Conservation (phyloP, 2,888 invertebrate genomes). For the Acleris literana region DNA sequence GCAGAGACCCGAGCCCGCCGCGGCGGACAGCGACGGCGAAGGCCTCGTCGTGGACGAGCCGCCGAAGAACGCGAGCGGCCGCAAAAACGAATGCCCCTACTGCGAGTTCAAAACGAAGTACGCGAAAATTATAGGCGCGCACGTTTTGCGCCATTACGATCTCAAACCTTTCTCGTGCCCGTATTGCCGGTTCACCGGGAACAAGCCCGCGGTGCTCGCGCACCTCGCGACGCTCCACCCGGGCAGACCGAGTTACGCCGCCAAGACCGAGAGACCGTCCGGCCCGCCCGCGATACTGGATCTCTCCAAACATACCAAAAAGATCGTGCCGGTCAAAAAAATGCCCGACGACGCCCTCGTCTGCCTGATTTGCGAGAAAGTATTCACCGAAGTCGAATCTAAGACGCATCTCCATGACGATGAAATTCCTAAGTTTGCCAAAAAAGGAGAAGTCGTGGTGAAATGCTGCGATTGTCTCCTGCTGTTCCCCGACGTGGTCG, state of each 20-base stretch:
- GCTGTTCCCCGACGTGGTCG: constrained; percentile 54
- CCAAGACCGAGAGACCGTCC: constrained; percentile 45
- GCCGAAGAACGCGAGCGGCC: constrained; percentile 30
- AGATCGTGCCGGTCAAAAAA: neutral
- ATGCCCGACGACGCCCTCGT: constrained; percentile 42
- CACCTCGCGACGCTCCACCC: constrained; percentile 64
- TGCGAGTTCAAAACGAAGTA: constrained; percentile 53
- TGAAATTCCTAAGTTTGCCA: constrained; percentile 52
- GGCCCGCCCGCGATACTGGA: constrained; percentile 39
- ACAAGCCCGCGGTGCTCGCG: constrained; percentile 49
- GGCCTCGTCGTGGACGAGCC: constrained; percentile 58
- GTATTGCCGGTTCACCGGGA: constrained; percentile 62
- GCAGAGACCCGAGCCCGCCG: constrained; percentile 19
- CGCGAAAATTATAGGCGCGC: constrained; percentile 56
- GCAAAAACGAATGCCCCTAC: constrained; percentile 51
- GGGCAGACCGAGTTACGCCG: constrained; percentile 39
- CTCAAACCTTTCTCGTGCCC: constrained; percentile 71
- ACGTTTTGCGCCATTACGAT: constrained; percentile 74
- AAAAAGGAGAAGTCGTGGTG: constrained; percentile 64
- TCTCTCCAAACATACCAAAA: constrained; percentile 37
- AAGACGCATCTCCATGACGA: constrained; percentile 54
- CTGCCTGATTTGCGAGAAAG: constrained; percentile 64
- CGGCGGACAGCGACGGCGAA: constrained; percentile 59
- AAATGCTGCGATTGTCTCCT: constrained; percentile 73
- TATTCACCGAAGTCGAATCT: constrained; percentile 46